phyloP scores from a whole-genome alignment of 2,797 vertebrate species.

The Danio choprae region DNA sequence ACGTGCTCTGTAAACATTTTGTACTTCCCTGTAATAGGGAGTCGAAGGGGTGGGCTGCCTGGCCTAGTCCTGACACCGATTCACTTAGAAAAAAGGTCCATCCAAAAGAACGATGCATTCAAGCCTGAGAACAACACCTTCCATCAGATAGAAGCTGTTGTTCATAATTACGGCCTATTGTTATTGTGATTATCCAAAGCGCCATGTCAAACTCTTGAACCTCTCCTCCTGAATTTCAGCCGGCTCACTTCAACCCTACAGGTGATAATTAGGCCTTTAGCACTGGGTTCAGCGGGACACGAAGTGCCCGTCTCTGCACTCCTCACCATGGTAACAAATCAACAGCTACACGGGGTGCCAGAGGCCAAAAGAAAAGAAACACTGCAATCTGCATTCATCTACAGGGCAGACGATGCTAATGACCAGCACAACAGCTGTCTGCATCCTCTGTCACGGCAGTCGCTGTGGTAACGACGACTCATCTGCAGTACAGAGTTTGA shows the following conservation, averaged over 20 bases:
- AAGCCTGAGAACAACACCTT: conserved; percentile 58
- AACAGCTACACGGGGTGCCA: conserved; percentile 66
- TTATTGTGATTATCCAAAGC: conserved; percentile 78
- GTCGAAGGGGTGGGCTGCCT: conserved; percentile 42
- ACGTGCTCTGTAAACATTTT: conserved; percentile 49
- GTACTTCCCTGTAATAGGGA: conserved; percentile 39
- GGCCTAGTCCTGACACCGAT: conserved; percentile 55
- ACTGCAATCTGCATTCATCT: conserved; percentile 64
- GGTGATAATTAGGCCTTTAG: conserved; percentile 78
- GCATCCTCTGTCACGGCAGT: conserved; percentile 31
- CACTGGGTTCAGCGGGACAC: conserved; percentile 69
- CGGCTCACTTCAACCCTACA: conserved; percentile 72
- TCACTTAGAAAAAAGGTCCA: conserved; percentile 50
- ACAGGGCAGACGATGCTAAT: conserved; percentile 59
- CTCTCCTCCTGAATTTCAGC: conserved; percentile 70
- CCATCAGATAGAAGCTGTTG: conserved; percentile 67
- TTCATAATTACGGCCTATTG: conserved; percentile 79
- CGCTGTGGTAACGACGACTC: conserved; percentile 31
- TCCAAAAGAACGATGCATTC: conserved; percentile 51
- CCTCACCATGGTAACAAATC: conserved; percentile 77
- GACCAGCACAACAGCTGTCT: conserved; percentile 61
- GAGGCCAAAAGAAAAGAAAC: conserved; percentile 57
- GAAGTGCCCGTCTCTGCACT: conserved; percentile 61
- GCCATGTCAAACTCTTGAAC: conserved; percentile 75
- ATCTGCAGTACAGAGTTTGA: neutral